Evolutionary conservation across 2,113 vertebrate species (phyloP).

Genomic region (Percina caprodes): DNA sequence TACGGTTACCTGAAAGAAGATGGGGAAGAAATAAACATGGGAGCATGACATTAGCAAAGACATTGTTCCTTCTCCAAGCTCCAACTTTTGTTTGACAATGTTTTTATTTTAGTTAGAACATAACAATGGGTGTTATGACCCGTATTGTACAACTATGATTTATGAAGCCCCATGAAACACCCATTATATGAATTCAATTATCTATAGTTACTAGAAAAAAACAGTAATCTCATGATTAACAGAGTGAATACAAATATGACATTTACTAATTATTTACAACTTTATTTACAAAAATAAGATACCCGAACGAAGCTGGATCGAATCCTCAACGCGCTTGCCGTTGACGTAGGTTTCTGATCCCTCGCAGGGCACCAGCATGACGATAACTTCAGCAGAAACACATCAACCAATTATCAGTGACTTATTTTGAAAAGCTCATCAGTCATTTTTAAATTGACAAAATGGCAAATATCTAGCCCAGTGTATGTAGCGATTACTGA

Average conservation of each 20-base stretch:
- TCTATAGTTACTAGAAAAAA: not conserved
- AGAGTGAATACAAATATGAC: not conserved
- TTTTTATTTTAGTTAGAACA: not conserved
- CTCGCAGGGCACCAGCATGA: slow-evolving; percentile 94
- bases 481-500: not conserved
- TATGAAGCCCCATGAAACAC: not conserved
- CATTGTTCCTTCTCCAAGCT: not conserved
- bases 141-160: not conserved
- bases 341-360: slow-evolving; percentile 98
- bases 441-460: not conserved
- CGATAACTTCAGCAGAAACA: slow-evolving; percentile 87
- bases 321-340: slow-evolving; percentile 92
- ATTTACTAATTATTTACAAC: not conserved
- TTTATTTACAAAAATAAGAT: not conserved
- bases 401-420: slow-evolving; percentile 11
- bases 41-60: not conserved
- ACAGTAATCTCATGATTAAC: not conserved
- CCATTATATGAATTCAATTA: not conserved
- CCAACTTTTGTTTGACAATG: not conserved
- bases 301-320: slow-evolving; percentile 97
- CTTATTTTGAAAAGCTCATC: not conserved
- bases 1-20: slow-evolving; percentile 91
- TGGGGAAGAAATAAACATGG: not conserved
- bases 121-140: not conserved
- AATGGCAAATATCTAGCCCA: not conserved